These are phyloP conservation scores for Synergus japonicus DNA, from an alignment of 2,888 invertebrate species.

Conservation along the genomic window DNA sequence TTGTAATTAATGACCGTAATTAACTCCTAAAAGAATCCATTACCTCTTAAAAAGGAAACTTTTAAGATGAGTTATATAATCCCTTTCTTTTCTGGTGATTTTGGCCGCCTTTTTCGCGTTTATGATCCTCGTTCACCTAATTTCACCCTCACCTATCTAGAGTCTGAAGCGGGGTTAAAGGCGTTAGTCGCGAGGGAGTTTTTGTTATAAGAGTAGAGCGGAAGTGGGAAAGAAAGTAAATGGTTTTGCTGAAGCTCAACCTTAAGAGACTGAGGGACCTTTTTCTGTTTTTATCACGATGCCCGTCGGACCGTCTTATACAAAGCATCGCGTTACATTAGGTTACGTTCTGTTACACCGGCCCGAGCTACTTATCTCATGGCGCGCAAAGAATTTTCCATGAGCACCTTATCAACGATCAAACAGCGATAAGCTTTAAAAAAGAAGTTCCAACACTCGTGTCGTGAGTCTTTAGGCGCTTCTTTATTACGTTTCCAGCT, in stretches of 20 bases:
- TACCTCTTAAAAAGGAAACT: neutral
- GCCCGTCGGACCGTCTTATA: slow-evolving; percentile 10
- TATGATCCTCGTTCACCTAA: slow-evolving; percentile 8
- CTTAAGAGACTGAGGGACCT: slow-evolving; percentile 23
- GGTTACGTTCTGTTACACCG: slow-evolving; percentile 27
- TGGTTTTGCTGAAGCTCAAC: slow-evolving; percentile 33
- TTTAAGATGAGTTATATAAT: neutral
- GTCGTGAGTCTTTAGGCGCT: neutral
- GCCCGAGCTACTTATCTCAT: slow-evolving; percentile 27
- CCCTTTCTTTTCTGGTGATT: neutral
- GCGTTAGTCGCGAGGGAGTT: neutral
- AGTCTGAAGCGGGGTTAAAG: neutral
- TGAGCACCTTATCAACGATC: slow-evolving; percentile 63
- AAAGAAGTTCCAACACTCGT: slow-evolving; percentile 4
- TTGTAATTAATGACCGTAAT: neutral
- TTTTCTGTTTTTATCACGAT: slow-evolving; percentile 34
- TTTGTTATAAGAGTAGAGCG: neutral
- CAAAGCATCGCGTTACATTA: slow-evolving; percentile 21
- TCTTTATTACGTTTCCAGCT: neutral
- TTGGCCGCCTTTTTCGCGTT: neutral
- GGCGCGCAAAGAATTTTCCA: slow-evolving; percentile 59
- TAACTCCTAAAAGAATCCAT: neutral
- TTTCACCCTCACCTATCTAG: slow-evolving; percentile 5
- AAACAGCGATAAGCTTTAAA: slow-evolving; percentile 65
- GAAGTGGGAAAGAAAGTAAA: slow-evolving; percentile 15